Base-by-base conservation (phyloP, 2,888 invertebrate genomes). In the Dusona sp. region DNA sequence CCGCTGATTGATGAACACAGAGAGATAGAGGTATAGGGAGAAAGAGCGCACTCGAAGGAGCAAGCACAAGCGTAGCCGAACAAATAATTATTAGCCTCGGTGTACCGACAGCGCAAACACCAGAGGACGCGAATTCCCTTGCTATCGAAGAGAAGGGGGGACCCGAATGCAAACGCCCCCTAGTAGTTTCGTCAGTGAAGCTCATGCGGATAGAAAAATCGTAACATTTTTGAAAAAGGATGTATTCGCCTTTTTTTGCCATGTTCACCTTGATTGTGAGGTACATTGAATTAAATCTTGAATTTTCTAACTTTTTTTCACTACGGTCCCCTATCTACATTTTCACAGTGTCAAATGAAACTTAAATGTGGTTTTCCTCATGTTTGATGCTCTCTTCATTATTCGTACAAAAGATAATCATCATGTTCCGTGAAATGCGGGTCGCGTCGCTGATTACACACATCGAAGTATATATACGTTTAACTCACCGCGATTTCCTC, bases 51-150 rank as follows among this genome's bases (percentile, higher is more conserved):
- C n/a, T n/a, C 2, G 64, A 51, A 38, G 80, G 36, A 25, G 54
- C 57, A n/a, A 67, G 16, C 75, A 13, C 51, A 16, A 42, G 57
- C 38, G 67, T 67, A 61, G 73, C 74, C 61, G 74, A 84, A 83
- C 86, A 84, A 81, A 83, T 84, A 86, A 86, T 86, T 80, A 84
- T 86, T 83, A 86, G 64, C 64, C 73, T 68, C 73, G 78, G 61
- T 80, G 33, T 57, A 68, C 65, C 72, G 57, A 83, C 72, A 77
- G 72, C 38, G 57, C 78, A 83, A 80, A 83, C 73, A 83, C 29
- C 42, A 13, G 57, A 61, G 51, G 25, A 70, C 16, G 22, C 25
- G 3, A 68, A 42, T 45, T 36, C 67, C 42, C 45, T 22, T 48
- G 42, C 9, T 51, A 25, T 2, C 16, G 36, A 22, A 45, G 16